These are phyloP conservation scores for Cataglyphis livida DNA, from an alignment of 2,888 invertebrate genomes.

Conservation along the genomic window DNA sequence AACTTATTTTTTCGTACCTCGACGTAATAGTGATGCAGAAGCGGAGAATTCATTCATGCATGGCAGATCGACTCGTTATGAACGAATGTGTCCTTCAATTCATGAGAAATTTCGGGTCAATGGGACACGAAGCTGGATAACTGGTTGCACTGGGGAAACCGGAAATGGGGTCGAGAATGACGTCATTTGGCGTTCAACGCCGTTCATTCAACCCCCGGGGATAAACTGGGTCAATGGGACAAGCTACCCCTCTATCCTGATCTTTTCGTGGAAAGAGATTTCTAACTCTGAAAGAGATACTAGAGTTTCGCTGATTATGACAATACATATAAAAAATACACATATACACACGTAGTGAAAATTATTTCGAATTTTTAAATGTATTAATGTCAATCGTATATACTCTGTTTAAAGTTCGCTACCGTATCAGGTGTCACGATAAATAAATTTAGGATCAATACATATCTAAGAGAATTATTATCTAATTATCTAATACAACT, in stretches of 20 bases:
- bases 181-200: slow-evolving; percentile 78
- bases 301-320: background rate
- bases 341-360: background rate
- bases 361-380: background rate
- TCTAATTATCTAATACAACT: slow-evolving; percentile 66
- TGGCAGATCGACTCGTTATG: slow-evolving; percentile 69
- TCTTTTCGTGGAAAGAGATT: slow-evolving; percentile 11
- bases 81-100: slow-evolving; percentile 80
- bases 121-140: slow-evolving; percentile 74
- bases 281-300: background rate
- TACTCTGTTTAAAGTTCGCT: background rate
- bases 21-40: background rate
- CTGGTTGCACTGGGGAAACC: slow-evolving; percentile 79
- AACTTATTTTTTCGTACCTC: background rate
- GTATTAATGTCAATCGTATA: no score
- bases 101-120: slow-evolving; percentile 80
- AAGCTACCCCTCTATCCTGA: slow-evolving; percentile 52
- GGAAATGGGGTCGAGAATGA: slow-evolving; percentile 83
- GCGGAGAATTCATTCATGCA: slow-evolving; percentile 78
- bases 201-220: slow-evolving; percentile 84
- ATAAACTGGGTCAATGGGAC: slow-evolving; percentile 81
- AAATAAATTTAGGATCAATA: slow-evolving; percentile 60
- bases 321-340: no score
- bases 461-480: slow-evolving; percentile 70
- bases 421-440: slow-evolving; percentile 9